Conservation (phyloP, 2,888 invertebrate species). For the Cephus runcator region DNA sequence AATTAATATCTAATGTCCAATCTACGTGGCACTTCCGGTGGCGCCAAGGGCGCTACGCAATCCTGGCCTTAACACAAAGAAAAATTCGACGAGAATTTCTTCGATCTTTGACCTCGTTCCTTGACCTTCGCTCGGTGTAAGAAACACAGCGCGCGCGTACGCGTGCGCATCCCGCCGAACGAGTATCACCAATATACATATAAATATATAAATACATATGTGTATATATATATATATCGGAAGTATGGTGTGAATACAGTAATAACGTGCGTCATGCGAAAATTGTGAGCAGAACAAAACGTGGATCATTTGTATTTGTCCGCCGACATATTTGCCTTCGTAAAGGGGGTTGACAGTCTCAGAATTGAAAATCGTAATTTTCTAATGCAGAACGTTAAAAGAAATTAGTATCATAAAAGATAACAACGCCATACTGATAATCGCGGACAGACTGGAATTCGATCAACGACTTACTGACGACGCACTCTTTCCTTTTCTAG, state of each 20-base stretch:
- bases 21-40: slow-evolving; percentile 49
- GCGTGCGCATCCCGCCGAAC: not conserved
- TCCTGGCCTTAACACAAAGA: not conserved
- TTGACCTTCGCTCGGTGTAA: slow-evolving; percentile 23
- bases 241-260: not conserved
- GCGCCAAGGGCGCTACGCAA: not conserved
- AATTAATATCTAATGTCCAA: slow-evolving; percentile 57
- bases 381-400: not conserved
- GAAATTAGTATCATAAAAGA: not conserved
- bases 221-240: not conserved
- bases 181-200: not conserved
- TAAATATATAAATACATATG: not conserved
- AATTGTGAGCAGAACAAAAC: not conserved
- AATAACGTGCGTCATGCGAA: slow-evolving; percentile 15
- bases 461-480: not conserved
- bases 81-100: slow-evolving; percentile 26
- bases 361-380: not conserved
- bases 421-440: not conserved
- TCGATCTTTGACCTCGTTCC: slow-evolving; percentile 35
- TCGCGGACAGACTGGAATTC: not conserved
- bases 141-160: not conserved
- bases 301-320: not conserved
- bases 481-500: not conserved
- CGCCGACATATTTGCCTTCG: not conserved
- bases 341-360: slow-evolving; percentile 2